phyloP scores from a whole-genome alignment of 2,113 vertebrate genomes.

The Boulengerochromis microlepis region DNA sequence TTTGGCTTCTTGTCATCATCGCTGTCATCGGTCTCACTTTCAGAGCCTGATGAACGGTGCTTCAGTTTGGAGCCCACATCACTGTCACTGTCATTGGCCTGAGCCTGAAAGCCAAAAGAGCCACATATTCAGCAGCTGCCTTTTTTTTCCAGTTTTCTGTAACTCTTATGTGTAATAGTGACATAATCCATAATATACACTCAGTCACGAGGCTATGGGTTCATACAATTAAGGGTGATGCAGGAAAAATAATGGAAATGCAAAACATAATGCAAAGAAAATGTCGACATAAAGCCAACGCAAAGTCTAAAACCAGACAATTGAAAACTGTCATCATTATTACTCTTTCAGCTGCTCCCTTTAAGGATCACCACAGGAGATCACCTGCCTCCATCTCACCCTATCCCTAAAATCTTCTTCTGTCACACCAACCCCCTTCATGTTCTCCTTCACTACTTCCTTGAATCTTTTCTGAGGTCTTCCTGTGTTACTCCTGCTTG shows the following conservation, averaged over 20 bases:
- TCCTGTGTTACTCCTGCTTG: not conserved
- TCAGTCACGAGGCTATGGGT: not conserved
- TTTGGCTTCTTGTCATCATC: slow-evolving; percentile 95
- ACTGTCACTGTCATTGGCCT: slow-evolving; percentile 93
- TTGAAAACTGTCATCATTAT: not conserved
- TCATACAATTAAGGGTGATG: not conserved
- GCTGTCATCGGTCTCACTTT: slow-evolving; percentile 91
- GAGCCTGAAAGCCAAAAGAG: slow-evolving; percentile 71
- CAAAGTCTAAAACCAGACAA: not conserved
- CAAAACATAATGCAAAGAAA: not conserved
- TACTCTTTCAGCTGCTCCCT: not conserved
- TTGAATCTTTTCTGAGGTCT: not conserved
- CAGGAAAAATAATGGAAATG: not conserved
- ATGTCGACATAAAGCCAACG: not conserved
- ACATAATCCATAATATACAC: not conserved
- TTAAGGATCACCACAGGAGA: not conserved
- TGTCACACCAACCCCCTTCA: not conserved
- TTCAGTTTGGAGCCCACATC: slow-evolving; percentile 92
- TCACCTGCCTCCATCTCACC: not conserved
- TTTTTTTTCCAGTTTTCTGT: not conserved
- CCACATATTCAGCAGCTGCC: not conserved
- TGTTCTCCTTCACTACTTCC: not conserved
- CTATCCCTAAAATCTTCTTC: not conserved
- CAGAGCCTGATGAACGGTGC: slow-evolving; percentile 87
- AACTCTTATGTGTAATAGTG: not conserved